phyloP scores from a whole-genome alignment of 1,140 invertebrate genomes.

The Heterodera carotae region DNA sequence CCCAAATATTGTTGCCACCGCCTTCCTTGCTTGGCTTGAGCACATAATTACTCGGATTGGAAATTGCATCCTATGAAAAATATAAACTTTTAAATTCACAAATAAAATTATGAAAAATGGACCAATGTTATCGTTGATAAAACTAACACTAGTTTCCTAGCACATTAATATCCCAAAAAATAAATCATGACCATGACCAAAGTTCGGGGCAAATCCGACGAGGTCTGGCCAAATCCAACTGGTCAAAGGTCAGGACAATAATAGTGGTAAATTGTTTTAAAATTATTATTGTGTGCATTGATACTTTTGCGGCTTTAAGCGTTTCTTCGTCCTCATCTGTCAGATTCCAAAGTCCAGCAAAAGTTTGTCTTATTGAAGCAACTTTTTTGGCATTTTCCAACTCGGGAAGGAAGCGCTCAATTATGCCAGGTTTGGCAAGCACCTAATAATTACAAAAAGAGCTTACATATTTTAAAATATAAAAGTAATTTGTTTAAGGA shows the following conservation, averaged over 20 bases:
- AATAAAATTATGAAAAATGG: no score
- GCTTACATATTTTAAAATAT: no score
- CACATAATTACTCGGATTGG: conserved; percentile 81
- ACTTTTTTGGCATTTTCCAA: conserved; percentile 69
- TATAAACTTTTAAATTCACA: no score
- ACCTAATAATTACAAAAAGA: conserved; percentile 40
- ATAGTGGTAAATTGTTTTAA: no score
- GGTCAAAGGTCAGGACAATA: no score
- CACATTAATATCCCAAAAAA: no score
- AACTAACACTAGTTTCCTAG: no score
- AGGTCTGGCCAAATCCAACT: no score
- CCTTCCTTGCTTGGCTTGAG: conserved; percentile 92
- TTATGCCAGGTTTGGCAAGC: conserved; percentile 70
- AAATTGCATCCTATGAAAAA: conserved; percentile 74
- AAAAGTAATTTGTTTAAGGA: no score
- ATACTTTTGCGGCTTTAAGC: conserved; percentile 44
- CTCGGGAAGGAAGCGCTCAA: conserved; percentile 73
- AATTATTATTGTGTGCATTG: background rate
- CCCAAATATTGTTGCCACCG: conserved; percentile 83
- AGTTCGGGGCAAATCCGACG: no score
- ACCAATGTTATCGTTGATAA: no score
- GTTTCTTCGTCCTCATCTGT: conserved; percentile 69
- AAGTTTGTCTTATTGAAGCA: conserved; percentile 72
- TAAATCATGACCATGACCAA: no score
- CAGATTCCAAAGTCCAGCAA: conserved; percentile 85